Evolutionary conservation across 2,888 invertebrate species (phyloP), one percentile per base, ranked within the genome.

Genomic region (Tipula helvola): DNA sequence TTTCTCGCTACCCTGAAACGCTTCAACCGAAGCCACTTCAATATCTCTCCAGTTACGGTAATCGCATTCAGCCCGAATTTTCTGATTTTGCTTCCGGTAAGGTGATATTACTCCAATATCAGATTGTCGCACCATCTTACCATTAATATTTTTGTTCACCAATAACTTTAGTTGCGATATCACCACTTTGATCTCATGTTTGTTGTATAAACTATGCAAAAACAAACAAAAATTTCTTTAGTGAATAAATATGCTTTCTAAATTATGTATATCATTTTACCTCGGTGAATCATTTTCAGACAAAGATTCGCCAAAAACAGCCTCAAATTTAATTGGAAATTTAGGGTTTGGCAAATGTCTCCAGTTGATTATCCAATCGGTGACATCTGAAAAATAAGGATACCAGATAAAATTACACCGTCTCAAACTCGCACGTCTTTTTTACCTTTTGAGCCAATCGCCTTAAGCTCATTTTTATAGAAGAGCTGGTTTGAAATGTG

Each of bases 1-100:
- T 89, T 95, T 95, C 91, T 98, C 97, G 88, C 96, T 95, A 0
- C 97, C 97, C 91, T 97, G 97, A 91, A 97, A 97, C 47, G 95
- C 94, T 91, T 98, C 97, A 1, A 97, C 96, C 0, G 97, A 96
- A 0, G 97, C 97, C 86, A 95, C 94, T 89, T 94, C 94, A 5
- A 96, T 92, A 5, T 92, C 90, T 88, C 89, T 88, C 89, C 89
- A 90, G 83, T 88, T 88, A 28, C 89, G 89, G 86, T 88, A 88
- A 87, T 89, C 89, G n/a, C 91, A 88, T 87, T 90, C 89, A 86
- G 90, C 89, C 87, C 90, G 90, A 87, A 92, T 92, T 86, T 91
- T 90, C 87, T 90, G 90, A 88, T 91, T 90, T 89, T 91, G 91
- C 57, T 88, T 90, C 87, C 90, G 92, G 88, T 94, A 94, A 0